These are phyloP conservation scores for Noctuana brunneofusca DNA, from an alignment of 2,888 invertebrate genomes.

Conservation along the genomic window DNA sequence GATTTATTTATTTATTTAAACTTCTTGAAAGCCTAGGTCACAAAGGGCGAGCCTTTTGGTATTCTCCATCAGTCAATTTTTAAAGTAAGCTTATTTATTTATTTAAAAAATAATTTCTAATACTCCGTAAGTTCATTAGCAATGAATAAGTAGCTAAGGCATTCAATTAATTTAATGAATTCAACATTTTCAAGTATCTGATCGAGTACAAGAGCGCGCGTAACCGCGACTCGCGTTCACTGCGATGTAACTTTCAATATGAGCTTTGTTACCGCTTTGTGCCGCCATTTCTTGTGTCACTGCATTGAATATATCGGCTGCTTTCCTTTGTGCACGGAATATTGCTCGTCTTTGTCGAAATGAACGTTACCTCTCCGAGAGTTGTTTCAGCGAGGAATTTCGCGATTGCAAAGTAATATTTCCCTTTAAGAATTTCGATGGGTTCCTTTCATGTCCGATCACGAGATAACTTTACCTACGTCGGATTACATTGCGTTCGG, in stretches of 20 bases:
- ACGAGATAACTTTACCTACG: slow-evolving; percentile 77
- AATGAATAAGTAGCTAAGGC: not conserved
- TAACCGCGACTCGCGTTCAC: slow-evolving; percentile 39
- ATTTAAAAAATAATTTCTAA: not conserved
- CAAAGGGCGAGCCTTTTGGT: too few relatives aligned
- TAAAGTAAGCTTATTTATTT: too few relatives aligned
- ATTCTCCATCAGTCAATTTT: too few relatives aligned
- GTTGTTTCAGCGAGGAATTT: slow-evolving; percentile 81
- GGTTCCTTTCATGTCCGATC: slow-evolving; percentile 74
- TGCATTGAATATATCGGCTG: slow-evolving; percentile 82
- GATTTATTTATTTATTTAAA: too few relatives aligned
- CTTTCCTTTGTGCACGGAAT: slow-evolving; percentile 81
- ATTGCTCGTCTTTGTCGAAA: slow-evolving; percentile 82
- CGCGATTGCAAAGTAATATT: slow-evolving; percentile 82
- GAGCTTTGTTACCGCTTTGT: slow-evolving; percentile 79
- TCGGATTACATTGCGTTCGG: slow-evolving; percentile 71
- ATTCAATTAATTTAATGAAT: slow-evolving; percentile 38
- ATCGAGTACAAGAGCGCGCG: slow-evolving; percentile 38
- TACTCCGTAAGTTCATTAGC: not conserved
- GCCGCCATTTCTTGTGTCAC: slow-evolving; percentile 81
- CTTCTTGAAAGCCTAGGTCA: too few relatives aligned
- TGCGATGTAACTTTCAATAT: slow-evolving; percentile 73
- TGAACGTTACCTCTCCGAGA: slow-evolving; percentile 79
- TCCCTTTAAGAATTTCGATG: slow-evolving; percentile 80
- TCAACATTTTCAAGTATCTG: slow-evolving; percentile 39